Evolutionary conservation across 2,888 invertebrate genomes (phyloP), one percentile per base, ranked within the genome.

Genomic region (Merodon equestris): DNA sequence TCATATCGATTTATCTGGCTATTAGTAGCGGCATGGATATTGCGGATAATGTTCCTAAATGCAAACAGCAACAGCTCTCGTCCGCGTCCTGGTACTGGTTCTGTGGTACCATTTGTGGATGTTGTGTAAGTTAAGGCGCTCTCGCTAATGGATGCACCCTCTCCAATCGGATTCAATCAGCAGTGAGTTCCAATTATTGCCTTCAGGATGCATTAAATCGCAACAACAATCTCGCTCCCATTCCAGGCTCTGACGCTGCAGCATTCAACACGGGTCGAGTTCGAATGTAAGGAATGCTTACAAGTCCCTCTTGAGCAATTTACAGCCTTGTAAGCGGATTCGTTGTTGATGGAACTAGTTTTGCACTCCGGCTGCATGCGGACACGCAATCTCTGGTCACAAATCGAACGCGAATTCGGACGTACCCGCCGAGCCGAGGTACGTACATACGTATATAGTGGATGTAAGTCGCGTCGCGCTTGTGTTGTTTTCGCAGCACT

Each of bases 131-230:
- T 63, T 18, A 57, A 27, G 61, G 48, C 50, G 54, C 47, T 34
- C 18, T 51, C 60, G 19, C 68, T 75, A 70, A 70, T 75, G 70
- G 68, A 58, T 51, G 50, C 60, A 44, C 56, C 77, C 57, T 48
- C 79, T 70, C 79, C 68, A 70, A 60, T 79, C 77, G 68, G 58
- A 44, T 73, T 79, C 68, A 73, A 73, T 79, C 68, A 79, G 68
- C 47, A 73, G 27, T 38, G 48, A 64, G 36, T 54, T 27, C 79
- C 79, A 79, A 79, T 79, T 79, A 79, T 68, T 56, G 74, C 44
- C 54, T 61, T 68, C 74, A 64, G 79, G 79, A 73, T 74, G 70
- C 70, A 79, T 79, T 79, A 79, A 79, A 70, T 79, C 57, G 75
- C 53, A 67, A 61, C 14, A 14, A 14, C 54, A 54, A 67, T 60